These are phyloP conservation scores for Pangasius macronema DNA, from an alignment of 2,797 vertebrate genomes.

Conservation along the genomic window DNA sequence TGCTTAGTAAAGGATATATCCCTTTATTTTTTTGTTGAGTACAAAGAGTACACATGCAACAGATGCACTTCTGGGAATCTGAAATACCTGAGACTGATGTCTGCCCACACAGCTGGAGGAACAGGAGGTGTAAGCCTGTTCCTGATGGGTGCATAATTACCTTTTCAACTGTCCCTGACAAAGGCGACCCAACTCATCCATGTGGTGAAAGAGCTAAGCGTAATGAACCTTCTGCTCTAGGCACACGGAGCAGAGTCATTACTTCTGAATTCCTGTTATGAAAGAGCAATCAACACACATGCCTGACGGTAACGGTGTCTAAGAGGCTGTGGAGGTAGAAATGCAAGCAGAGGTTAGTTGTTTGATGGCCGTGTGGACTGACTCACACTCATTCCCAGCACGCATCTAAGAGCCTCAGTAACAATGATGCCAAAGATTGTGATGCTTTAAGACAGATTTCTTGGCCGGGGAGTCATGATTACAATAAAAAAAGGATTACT, in stretches of 20 bases:
- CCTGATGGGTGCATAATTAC: conserved; percentile 34
- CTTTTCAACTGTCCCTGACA: conserved; percentile 11
- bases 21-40: neutral
- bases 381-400: neutral
- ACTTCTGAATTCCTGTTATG: conserved; percentile 7
- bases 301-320: neutral
- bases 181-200: neutral
- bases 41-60: conserved; percentile 1
- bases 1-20: neutral
- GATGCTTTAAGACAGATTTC: neutral
- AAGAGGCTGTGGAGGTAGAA: conserved; percentile 5
- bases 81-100: conserved; percentile 14
- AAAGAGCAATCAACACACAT: conserved; percentile 15
- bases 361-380: neutral
- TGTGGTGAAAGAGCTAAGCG: conserved; percentile 11
- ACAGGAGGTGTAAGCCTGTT: conserved; percentile 30
- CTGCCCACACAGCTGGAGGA: conserved; percentile 16
- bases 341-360: neutral
- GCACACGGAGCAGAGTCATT: conserved; percentile 25
- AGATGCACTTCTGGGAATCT: neutral
- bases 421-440: conserved; percentile 8
- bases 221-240: conserved; percentile 30
- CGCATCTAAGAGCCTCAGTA: neutral
- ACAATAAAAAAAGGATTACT: neutral
- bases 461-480: neutral